Evolutionary conservation across 35 echinoderm and acorn worm genomes (phyloP).

Genomic region (Patiria miniata): DNA sequence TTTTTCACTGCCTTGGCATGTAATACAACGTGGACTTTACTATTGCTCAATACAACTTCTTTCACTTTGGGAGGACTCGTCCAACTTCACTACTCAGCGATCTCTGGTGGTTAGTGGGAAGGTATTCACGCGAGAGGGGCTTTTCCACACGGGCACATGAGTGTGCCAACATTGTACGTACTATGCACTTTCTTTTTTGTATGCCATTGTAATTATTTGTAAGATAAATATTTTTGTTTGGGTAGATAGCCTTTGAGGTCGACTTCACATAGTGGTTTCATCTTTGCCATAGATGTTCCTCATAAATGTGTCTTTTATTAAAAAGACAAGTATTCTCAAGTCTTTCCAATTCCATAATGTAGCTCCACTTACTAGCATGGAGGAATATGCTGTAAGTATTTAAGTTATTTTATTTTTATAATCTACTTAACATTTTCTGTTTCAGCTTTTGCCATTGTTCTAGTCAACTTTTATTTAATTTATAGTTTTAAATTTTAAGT

Average conservation of each 20-base stretch:
- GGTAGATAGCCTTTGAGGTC: not conserved
- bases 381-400: no score
- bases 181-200: constrained; percentile 15
- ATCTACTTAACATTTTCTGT: no score
- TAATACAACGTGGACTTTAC: not conserved
- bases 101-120: constrained; percentile 1
- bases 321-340: not conserved
- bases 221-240: not conserved
- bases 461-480: no score
- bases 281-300: not conserved
- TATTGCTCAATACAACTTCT: not conserved
- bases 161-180: constrained; percentile 4
- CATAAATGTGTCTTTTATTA: not conserved
- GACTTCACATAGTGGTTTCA: constrained; percentile 20
- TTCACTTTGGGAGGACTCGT: constrained; percentile 8
- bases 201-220: not conserved
- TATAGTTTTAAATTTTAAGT: no score
- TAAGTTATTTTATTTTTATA: no score
- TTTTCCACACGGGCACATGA: not conserved
- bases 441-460: no score
- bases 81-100: not conserved
- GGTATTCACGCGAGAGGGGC: not conserved
- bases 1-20: not conserved
- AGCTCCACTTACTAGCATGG: not conserved
- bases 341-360: not conserved